Percentiles rank a stretch among this genome's conserved stretches.
phyloP scores from a whole-genome alignment of 2,888 invertebrate genomes.

The Mesorhabditis sp. region DNA sequence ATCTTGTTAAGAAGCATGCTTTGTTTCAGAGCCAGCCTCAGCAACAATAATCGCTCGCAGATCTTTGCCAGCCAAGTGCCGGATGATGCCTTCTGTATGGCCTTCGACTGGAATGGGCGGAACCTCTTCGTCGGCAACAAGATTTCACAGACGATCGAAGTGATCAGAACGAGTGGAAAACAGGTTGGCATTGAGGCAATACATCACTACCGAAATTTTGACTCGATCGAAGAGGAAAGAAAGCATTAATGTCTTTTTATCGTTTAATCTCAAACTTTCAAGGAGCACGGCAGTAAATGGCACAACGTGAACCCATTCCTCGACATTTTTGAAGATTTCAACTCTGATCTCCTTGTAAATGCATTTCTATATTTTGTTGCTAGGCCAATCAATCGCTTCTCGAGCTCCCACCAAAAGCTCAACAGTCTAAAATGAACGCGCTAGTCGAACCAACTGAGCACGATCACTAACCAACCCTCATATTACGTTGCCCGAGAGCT shows the following conservation, averaged over 20 bases:
- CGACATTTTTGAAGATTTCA: constrained; percentile 4
- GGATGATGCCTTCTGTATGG: constrained; percentile 83
- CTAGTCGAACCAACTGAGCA: too few species aligned
- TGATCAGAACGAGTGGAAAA: constrained; percentile 63
- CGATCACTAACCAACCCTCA: too few species aligned
- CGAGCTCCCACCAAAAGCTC: too few species aligned
- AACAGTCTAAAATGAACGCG: too few species aligned
- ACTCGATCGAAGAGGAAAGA: too few species aligned
- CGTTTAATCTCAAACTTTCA: background rate
- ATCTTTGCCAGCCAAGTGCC: constrained; percentile 41
- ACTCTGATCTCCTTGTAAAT: background rate
- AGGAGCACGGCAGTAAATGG: background rate
- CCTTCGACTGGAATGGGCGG: constrained; percentile 92
- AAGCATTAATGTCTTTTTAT: too few species aligned
- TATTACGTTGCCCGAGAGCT: too few species aligned
- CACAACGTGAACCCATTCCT: background rate
- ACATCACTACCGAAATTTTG: background rate
- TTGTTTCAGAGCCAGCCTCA: constrained; percentile 11
- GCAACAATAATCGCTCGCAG: constrained; percentile 21
- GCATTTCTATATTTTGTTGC: too few species aligned
- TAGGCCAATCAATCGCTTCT: too few species aligned
- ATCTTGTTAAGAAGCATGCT: constrained; percentile 8
- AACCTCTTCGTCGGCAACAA: constrained; percentile 89
- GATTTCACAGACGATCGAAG: constrained; percentile 78
- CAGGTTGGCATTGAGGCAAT: constrained; percentile 17